A percentile compares a stretch with the other conserved stretches of the same genome.
Evolutionary conservation across 2,113 vertebrate species (phyloP).

Genomic region (Bagarius yarrelli): DNA sequence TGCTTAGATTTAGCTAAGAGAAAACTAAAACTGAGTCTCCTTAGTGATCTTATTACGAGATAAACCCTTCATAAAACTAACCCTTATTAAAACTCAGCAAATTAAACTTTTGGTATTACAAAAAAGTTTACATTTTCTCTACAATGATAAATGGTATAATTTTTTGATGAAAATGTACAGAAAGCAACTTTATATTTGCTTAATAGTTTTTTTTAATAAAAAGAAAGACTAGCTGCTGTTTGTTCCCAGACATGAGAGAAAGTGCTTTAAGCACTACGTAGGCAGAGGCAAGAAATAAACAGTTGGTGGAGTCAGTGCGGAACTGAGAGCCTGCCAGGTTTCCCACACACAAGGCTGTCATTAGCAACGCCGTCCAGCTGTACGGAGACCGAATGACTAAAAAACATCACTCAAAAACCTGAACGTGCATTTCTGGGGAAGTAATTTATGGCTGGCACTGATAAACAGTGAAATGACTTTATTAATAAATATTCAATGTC

Average conservation of each 20-base stretch:
- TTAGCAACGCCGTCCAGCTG: slow-evolving; percentile 39
- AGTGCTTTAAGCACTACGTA: slow-evolving; percentile 27
- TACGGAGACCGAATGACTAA: slow-evolving; percentile 2
- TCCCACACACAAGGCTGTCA: slow-evolving; percentile 55
- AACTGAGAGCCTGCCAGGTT: slow-evolving; percentile 54
- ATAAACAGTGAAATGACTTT: neutral
- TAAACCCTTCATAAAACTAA: too few relatives aligned
- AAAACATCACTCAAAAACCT: slow-evolving; percentile 18
- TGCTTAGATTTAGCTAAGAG: neutral
- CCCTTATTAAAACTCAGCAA: too few relatives aligned
- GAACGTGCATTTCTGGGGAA: neutral
- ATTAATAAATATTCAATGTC: slow-evolving; percentile 7
- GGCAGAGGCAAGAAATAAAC: slow-evolving; percentile 54
- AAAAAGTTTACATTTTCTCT: too few relatives aligned
- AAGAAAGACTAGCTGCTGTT: neutral
- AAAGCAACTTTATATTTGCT: too few relatives aligned
- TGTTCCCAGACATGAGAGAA: slow-evolving; percentile 4
- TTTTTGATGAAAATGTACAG: too few relatives aligned
- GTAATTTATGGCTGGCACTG: neutral
- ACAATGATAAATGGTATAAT: too few relatives aligned
- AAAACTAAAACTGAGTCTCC: neutral
- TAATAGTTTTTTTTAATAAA: neutral
- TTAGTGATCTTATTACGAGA: neutral
- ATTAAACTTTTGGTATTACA: too few relatives aligned
- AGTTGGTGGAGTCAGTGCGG: slow-evolving; percentile 56